phyloP scores from a whole-genome alignment of 2,888 invertebrate species.

The Heliothis peltigera region DNA sequence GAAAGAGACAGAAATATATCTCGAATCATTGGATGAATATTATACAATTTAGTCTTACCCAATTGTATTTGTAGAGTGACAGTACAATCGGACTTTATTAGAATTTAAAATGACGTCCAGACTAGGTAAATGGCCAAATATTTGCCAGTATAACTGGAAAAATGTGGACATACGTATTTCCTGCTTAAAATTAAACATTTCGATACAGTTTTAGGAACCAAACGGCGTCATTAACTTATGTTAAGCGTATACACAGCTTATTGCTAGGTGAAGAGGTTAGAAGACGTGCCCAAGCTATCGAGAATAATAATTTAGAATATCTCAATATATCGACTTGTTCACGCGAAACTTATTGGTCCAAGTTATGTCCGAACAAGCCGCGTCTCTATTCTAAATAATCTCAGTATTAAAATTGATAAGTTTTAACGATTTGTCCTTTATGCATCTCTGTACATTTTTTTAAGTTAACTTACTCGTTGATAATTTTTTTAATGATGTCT shows the following conservation, averaged over 20 bases:
- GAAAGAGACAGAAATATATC: too few species aligned
- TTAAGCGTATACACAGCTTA: conserved; percentile 62
- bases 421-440: conserved; percentile 22
- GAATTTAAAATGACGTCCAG: too few species aligned
- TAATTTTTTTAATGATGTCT: conserved; percentile 15
- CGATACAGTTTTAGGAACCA: conserved; percentile 37
- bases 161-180: not conserved
- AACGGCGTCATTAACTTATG: conserved; percentile 47
- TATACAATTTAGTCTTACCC: not conserved
- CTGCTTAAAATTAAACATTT: conserved; percentile 47
- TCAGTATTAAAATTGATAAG: conserved; percentile 33
- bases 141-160: not conserved
- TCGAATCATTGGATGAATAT: not conserved
- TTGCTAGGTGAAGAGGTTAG: conserved; percentile 42
- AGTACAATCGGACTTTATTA: not conserved
- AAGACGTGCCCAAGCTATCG: conserved; percentile 52
- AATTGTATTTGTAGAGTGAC: not conserved
- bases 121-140: not conserved
- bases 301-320: conserved; percentile 27
- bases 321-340: conserved; percentile 32
- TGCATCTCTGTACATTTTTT: conserved; percentile 27
- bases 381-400: conserved; percentile 30
- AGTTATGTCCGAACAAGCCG: conserved; percentile 49
- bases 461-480: conserved; percentile 13
- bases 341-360: conserved; percentile 43